A percentile compares a stretch with the other conserved stretches of the same genome.
Evolutionary conservation across 2,113 vertebrate genomes (phyloP).

Genomic region (Illadopsis cleaveri): DNA sequence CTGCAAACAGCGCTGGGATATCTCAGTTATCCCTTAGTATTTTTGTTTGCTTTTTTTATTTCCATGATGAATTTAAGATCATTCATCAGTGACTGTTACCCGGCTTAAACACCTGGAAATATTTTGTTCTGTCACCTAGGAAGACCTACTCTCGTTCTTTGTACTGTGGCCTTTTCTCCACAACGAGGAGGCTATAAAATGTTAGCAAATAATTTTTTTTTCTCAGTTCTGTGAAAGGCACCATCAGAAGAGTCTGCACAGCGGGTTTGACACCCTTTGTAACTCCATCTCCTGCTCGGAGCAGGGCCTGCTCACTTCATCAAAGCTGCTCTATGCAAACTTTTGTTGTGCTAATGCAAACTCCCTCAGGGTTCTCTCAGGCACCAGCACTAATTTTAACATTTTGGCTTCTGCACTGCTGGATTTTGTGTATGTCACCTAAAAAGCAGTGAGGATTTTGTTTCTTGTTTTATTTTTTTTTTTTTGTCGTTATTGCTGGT

Average conservation of each 20-base stretch:
- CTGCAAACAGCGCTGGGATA: not conserved
- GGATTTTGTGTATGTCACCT: constrained; percentile 47
- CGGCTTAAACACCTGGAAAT: not conserved
- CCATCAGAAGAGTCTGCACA: constrained; percentile 12
- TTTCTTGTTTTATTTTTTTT: not conserved
- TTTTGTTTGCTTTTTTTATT: not conserved
- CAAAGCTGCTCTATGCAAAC: constrained; percentile 46
- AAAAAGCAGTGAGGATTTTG: constrained; percentile 22
- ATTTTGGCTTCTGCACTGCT: constrained; percentile 45
- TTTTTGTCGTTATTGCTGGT: not conserved
- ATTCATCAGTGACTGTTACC: not conserved
- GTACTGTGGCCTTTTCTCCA: not conserved
- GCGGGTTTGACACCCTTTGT: not conserved
- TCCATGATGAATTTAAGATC: not conserved
- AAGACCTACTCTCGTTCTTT: not conserved
- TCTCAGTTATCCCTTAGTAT: not conserved
- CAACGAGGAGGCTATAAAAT: not conserved
- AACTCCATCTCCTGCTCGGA: not conserved
- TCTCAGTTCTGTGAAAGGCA: not conserved
- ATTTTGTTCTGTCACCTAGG: not conserved
- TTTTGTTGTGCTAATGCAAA: constrained; percentile 63
- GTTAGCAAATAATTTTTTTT: constrained; percentile 12
- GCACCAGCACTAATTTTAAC: constrained; percentile 41
- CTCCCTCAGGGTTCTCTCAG: constrained; percentile 33
- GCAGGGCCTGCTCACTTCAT: not conserved